Evolutionary conservation across 2,797 vertebrate genomes (phyloP), one percentile per base, ranked within the genome.

Genomic region (Luscinia megarhynchos): DNA sequence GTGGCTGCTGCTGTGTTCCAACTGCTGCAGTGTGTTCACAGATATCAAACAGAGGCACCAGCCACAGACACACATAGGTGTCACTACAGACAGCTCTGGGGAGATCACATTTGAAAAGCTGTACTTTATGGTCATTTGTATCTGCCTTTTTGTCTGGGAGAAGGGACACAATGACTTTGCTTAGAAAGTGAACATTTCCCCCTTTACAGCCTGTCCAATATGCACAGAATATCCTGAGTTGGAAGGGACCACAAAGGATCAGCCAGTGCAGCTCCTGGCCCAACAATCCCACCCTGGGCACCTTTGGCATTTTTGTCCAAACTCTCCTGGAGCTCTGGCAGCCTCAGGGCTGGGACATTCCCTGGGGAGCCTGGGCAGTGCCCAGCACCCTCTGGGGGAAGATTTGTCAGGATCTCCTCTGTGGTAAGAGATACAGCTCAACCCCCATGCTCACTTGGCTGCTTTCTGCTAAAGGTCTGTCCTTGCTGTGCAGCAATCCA

Each of bases 341-440:
- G 57, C 57, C 41, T 36, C 2, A 0, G 64, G 63, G 21, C 26
- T 0, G 1, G 3, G 36, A 1, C 58, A 38, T 36, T 50, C n/a
- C 58, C 51, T 72, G 73, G 64, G 19, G 34, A 86, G 41, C 57
- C 55, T 48, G 59, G 30, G 13, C 51, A 79, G 59, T 51, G 67
- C 51, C 75, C 53, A n/a, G n/a, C 34, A 51, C n/a, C 62, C 43
- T 53, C 45, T n/a, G 75, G 59, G 19, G 29, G 11, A 73, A 73
- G 45, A 23, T 30, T 3, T 58, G 40, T 18, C 15, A 19, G 23
- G 66, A 62, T 32, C 23, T 66, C 34, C 53, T 26, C 43, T 9
- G 1, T 9, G 34, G 12, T 22, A 81, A 22, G 26, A 78, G 70
- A 54, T 5, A 16, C 1, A 45, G 36, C 40, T 74, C 78, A 32